phyloP scores from a whole-genome alignment of 2,113 vertebrate genomes.

The Chlorodrepanis virens region DNA sequence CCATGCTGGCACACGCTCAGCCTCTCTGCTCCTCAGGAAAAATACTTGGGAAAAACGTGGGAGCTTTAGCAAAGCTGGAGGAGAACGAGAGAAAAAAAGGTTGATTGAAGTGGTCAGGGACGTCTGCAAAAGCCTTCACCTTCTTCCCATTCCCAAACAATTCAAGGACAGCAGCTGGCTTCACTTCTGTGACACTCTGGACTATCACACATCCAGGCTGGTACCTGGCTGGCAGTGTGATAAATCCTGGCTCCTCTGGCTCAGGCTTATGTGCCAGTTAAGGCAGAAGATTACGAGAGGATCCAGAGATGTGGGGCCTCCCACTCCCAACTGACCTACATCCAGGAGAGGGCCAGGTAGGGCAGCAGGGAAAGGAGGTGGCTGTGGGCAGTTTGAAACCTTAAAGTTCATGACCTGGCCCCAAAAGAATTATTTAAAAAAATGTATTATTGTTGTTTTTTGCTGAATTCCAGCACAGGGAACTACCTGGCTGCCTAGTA shows the following conservation, averaged over 20 bases:
- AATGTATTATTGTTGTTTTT: neutral
- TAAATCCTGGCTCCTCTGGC: neutral
- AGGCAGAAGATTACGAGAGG: slow-evolving; percentile 10
- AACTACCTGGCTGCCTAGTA: neutral
- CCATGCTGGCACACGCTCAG: slow-evolving; percentile 57
- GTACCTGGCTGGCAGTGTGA: neutral
- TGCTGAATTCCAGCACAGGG: neutral
- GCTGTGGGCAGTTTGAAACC: neutral
- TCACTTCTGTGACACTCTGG: neutral
- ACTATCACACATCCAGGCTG: neutral
- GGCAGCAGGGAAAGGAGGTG: neutral
- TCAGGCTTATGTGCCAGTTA: neutral
- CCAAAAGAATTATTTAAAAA: neutral
- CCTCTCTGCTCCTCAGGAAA: neutral
- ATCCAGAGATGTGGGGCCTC: neutral
- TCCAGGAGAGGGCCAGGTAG: neutral
- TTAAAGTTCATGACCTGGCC: neutral
- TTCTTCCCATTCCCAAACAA: neutral
- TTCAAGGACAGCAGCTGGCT: neutral
- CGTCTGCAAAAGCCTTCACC: neutral
- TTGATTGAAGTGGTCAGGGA: neutral
- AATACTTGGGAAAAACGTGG: neutral
- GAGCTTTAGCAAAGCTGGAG: slow-evolving; percentile 50
- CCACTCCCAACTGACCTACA: slow-evolving; percentile 23
- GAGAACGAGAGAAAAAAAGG: neutral